phyloP scores from a whole-genome alignment of 2,888 invertebrate species.

The Saturnia japonica region DNA sequence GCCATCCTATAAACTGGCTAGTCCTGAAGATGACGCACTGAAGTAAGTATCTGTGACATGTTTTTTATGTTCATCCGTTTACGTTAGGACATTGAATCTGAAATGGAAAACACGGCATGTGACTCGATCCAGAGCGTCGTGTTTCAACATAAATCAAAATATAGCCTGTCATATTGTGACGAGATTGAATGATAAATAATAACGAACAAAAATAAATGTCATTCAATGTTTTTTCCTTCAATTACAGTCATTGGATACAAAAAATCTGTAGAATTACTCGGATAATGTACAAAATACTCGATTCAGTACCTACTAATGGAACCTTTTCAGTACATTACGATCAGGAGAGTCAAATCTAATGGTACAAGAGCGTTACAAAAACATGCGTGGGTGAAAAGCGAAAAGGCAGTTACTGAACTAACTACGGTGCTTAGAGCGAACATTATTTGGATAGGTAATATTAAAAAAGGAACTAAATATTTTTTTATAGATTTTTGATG shows the following conservation, averaged over 20 bases:
- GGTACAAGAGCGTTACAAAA: constrained; percentile 25
- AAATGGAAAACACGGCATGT: not conserved
- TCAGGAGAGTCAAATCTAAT: constrained; percentile 29
- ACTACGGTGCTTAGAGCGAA: constrained; percentile 21
- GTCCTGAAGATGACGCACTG: not conserved
- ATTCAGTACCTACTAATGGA: not conserved
- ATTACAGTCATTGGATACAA: not conserved
- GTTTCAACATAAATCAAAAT: not conserved
- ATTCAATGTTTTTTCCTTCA: not conserved
- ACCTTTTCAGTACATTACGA: constrained; percentile 18
- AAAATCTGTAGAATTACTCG: not conserved
- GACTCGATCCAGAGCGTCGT: not conserved
- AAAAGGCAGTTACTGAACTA: constrained; percentile 31
- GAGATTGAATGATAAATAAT: not conserved
- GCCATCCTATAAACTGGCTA: too few relatives aligned
- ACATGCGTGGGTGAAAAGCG: constrained; percentile 29
- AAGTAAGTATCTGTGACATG: not conserved
- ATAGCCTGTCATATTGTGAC: not conserved
- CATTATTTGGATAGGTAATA: constrained; percentile 7
- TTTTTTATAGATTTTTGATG: not conserved
- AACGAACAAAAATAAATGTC: not conserved
- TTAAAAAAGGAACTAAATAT: not conserved
- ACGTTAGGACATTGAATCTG: not conserved
- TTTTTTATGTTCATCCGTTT: not conserved
- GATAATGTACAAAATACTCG: not conserved